Conservation (phyloP, 2,113 vertebrate genomes). For the Carettochelys insculpta region DNA sequence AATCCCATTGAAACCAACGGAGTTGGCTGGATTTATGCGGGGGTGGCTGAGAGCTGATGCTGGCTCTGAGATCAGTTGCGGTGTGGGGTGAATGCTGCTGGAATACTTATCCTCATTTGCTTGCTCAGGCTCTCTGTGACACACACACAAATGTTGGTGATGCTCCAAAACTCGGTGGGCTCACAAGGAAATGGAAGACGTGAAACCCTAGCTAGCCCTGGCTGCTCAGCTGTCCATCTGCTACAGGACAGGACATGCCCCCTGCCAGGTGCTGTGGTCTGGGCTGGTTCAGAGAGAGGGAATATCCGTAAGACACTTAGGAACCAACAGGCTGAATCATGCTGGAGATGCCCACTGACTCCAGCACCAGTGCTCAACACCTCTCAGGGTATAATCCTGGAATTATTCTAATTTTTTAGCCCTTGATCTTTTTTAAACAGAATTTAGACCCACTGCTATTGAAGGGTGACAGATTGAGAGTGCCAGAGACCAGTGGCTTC, state of each 20-base stretch:
- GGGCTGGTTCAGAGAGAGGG: background rate
- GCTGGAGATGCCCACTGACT: background rate
- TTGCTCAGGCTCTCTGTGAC: background rate
- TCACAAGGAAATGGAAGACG: slow-evolving; percentile 18
- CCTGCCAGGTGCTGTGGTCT: slow-evolving; percentile 57
- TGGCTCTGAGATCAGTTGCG: slow-evolving; percentile 44
- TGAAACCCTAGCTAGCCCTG: slow-evolving; percentile 56
- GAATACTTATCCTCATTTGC: background rate
- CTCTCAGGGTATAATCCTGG: background rate
- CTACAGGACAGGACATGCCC: slow-evolving; percentile 44
- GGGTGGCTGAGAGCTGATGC: background rate
- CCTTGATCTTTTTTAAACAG: background rate
- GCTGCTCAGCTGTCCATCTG: slow-evolving; percentile 56
- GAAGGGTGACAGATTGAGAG: background rate
- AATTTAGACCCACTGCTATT: background rate
- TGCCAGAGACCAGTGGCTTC: background rate
- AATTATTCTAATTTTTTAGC: background rate
- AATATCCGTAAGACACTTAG: background rate
- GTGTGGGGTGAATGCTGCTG: slow-evolving; percentile 40
- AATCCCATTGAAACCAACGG: background rate
- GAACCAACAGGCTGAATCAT: slow-evolving; percentile 26
- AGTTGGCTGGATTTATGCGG: slow-evolving; percentile 40
- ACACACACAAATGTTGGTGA: background rate
- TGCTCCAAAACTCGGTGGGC: slow-evolving; percentile 24
- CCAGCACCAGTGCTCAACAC: slow-evolving; percentile 20